Base-by-base conservation (phyloP, 2,113 vertebrate species). In the Greenwoodochromis staneri region DNA sequence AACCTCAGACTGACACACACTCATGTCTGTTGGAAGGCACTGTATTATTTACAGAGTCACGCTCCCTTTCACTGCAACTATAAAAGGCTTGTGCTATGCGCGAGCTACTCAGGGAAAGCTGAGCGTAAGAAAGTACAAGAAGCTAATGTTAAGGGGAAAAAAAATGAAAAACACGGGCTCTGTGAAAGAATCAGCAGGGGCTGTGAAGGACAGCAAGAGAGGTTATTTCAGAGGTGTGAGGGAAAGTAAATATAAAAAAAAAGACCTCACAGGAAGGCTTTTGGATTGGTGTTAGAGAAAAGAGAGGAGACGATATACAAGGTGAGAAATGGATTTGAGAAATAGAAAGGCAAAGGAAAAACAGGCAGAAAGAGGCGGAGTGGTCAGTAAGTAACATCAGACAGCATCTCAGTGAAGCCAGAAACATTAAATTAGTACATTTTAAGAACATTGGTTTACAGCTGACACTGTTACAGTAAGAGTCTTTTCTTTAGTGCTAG, bases 41-140 rank as follows among this genome's bases (percentile, higher is more conserved):
- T 96, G 88, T 92, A 95, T 95, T 94, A 94, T 96, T 96, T 92
- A 95, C 89, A 92, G 85, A 81, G 87, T 89, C 73, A 69, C 81
- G 82, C 86, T 82, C 27, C 85, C 84, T 89, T 91, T 88, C 54
- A 87, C 80, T 13, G 14, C 80, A 66, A 49, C 91, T 94, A 94
- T 94, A 93, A 95, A 94, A 94, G 91, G 92, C 69, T 80, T 71
- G 54, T 27, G 61, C 82, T 53, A 81, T 3, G 49, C 89, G 84
- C 49, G 36, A 84, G 84, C 53, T 45, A 49, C 27, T 66, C 66
- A 36, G 78, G 29, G 76, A 82, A 81, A 49, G 42, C 21, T 61
- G 40, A 66, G 51, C 34, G 45, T 66, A 61, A 24, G 27, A 49
- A 34, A 66, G 47, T 36, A 19, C 51, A 66, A 84, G 55, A 80